Conservation (phyloP, 1,140 invertebrate species). For the Rhizoglyphus robini region DNA sequence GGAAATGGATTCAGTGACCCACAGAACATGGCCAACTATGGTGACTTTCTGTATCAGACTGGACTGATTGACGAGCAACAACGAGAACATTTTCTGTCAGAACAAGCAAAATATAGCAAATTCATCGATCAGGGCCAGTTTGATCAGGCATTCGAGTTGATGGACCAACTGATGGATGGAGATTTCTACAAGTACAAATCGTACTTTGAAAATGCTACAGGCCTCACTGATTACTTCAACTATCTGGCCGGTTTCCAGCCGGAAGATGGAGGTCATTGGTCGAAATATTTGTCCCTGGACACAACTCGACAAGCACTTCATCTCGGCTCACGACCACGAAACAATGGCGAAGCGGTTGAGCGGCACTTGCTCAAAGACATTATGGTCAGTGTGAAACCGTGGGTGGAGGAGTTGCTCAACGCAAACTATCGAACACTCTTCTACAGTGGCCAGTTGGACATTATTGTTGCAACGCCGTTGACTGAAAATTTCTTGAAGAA, state of each 20-base stretch:
- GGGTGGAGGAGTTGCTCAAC: conserved; percentile 51
- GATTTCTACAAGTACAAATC: conserved; percentile 38
- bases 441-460: conserved; percentile 70
- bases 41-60: conserved; percentile 63
- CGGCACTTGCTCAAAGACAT: conserved; percentile 56
- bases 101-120: conserved; percentile 29
- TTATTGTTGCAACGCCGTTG: conserved; percentile 63
- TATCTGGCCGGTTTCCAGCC: conserved; percentile 47
- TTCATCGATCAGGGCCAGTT: conserved; percentile 19
- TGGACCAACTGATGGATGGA: conserved; percentile 48
- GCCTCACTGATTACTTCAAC: conserved; percentile 63
- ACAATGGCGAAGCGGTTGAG: conserved; percentile 45
- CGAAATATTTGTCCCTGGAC: conserved; percentile 33
- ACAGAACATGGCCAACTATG: conserved; percentile 47
- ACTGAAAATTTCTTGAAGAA: conserved; percentile 53
- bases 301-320: conserved; percentile 55
- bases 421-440: conserved; percentile 24
- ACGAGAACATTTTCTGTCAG: conserved; percentile 20
- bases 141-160: conserved; percentile 33
- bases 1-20: conserved; percentile 74
- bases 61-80: conserved; percentile 53
- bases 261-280: conserved; percentile 33
- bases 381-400: conserved; percentile 61
- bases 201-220: conserved; percentile 60
- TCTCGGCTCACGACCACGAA: conserved; percentile 59